Evolutionary conservation across 2,113 vertebrate genomes (phyloP).

Genomic region (Cyanoderma ruficeps): DNA sequence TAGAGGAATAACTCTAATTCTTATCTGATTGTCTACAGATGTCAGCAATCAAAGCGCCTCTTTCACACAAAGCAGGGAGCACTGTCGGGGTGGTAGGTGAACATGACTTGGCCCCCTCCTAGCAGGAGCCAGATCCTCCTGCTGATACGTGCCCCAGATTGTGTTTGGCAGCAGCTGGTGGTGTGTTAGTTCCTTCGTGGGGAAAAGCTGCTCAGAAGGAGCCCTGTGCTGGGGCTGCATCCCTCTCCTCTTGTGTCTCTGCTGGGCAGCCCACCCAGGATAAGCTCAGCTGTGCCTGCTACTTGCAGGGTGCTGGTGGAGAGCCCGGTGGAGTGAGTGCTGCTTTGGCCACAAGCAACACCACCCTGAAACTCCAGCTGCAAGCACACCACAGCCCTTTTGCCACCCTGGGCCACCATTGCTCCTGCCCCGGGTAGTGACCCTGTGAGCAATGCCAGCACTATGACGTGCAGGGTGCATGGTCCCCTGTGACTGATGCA

Average conservation of each 20-base stretch:
- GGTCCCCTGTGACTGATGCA: fast-evolving
- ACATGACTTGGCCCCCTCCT: neutral
- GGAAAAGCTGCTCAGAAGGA: neutral
- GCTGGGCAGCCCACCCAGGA: neutral
- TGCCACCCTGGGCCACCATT: neutral
- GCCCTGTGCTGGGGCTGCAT: neutral
- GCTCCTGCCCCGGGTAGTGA: neutral
- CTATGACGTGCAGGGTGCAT: fast-evolving
- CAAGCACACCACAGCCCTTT: neutral
- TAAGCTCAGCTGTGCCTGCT: neutral
- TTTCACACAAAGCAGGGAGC: conserved; percentile 1
- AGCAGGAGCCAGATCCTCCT: neutral
- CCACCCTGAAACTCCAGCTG: neutral
- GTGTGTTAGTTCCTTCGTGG: fast-evolving
- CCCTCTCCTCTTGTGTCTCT: neutral
- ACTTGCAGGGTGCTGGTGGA: neutral
- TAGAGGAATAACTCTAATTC: conserved; percentile 46
- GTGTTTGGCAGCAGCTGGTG: neutral
- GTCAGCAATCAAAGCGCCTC: conserved; percentile 36
- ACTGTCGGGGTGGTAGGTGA: neutral
- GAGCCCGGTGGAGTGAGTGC: neutral
- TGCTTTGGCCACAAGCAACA: neutral
- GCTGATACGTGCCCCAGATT: fast-evolving
- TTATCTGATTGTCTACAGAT: conserved; percentile 66
- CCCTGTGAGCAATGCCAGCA: fast-evolving